phyloP scores from a whole-genome alignment of 2,113 vertebrate species.

The Aviceda subcristata region DNA sequence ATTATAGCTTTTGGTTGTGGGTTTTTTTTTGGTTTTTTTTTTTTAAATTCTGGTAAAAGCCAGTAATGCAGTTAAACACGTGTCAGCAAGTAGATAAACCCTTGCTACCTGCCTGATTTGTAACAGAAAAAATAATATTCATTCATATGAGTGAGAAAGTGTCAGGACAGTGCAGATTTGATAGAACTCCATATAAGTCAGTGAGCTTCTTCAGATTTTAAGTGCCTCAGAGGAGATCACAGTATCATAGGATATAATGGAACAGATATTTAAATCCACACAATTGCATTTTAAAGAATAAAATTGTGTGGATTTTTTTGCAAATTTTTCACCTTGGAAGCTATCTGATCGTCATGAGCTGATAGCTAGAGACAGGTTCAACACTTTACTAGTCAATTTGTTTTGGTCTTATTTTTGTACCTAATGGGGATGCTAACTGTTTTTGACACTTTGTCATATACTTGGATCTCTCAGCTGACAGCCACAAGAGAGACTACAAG shows the following conservation, averaged over 20 bases:
- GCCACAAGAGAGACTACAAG: not conserved
- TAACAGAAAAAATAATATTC: not conserved
- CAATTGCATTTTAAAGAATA: not conserved
- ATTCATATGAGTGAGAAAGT: not conserved
- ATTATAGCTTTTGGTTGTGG: not conserved
- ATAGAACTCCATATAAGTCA: not conserved
- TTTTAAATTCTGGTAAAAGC: not conserved
- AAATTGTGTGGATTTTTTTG: not conserved
- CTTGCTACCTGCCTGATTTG: not conserved
- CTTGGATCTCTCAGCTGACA: not conserved
- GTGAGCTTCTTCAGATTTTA: not conserved
- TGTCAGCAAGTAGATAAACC: not conserved
- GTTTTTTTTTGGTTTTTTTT: too few relatives aligned
- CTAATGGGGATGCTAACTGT: not conserved
- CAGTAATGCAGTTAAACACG: not conserved
- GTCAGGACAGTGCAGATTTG: not conserved
- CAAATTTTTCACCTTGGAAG: not conserved
- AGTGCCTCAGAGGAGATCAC: not conserved
- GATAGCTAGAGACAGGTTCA: not conserved
- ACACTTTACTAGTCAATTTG: not conserved
- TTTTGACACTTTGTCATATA: slow-evolving; percentile 3
- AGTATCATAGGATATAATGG: not conserved
- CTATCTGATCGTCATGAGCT: not conserved
- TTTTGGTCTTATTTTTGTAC: not conserved
- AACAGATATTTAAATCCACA: not conserved